These are phyloP conservation scores for Solea senegalensis DNA, from an alignment of 2,113 vertebrate species.

Conservation along the genomic window DNA sequence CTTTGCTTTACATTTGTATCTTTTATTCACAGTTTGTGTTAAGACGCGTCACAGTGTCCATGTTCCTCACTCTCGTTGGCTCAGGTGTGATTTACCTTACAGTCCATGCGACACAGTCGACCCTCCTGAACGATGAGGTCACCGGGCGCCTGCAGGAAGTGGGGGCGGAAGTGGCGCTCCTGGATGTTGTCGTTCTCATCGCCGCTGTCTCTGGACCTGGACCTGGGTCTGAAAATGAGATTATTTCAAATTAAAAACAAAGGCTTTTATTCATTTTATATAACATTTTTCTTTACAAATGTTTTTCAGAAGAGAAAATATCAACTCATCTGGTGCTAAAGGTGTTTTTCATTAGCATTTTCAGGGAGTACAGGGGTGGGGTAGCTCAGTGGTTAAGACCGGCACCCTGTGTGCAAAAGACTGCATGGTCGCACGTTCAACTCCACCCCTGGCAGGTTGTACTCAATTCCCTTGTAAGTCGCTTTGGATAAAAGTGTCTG, in stretches of 20 bases:
- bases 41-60: neutral
- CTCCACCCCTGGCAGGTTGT: no score
- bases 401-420: no score
- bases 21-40: no score
- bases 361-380: neutral
- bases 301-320: no score
- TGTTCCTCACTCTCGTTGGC: neutral
- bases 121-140: slow-evolving; percentile 97
- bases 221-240: slow-evolving; percentile 86
- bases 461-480: no score
- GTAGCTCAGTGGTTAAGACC: no score
- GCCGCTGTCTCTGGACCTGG: slow-evolving; percentile 94
- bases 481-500: no score
- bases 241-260: neutral
- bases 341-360: neutral
- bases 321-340: no score
- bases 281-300: no score
- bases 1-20: no score
- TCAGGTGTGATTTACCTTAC: slow-evolving; percentile 85
- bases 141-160: slow-evolving; percentile 98
- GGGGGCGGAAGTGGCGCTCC: slow-evolving; percentile 97
- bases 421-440: no score
- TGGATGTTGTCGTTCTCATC: slow-evolving; percentile 97
- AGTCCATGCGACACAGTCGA: slow-evolving; percentile 97
- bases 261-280: no score